Evolutionary conservation across 1,140 invertebrate species (phyloP).

Genomic region (Drosophila busckii): DNA sequence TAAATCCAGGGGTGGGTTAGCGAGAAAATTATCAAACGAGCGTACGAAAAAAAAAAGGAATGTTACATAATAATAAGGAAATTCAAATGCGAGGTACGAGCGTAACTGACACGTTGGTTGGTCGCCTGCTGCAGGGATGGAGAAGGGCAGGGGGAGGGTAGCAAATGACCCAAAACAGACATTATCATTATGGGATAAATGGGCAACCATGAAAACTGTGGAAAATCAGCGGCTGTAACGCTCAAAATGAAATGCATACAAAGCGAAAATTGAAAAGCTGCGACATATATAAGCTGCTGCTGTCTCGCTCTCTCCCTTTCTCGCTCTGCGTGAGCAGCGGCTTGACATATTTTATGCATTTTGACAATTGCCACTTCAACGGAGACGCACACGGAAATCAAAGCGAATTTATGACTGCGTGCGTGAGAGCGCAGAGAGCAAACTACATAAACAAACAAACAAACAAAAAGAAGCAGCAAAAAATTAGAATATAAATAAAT

Average conservation of each 20-base stretch:
- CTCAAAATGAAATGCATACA: conserved; percentile 57
- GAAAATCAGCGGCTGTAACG: conserved; percentile 37
- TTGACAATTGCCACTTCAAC: conserved; percentile 60
- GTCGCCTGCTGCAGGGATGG: background rate
- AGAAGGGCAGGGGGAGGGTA: conserved; percentile 14
- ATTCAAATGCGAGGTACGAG: conserved; percentile 1
- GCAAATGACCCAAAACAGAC: conserved; percentile 65
- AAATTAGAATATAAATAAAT: conserved; percentile 38
- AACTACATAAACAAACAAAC: no score
- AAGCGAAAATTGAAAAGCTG: conserved; percentile 41
- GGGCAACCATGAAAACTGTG: conserved; percentile 42
- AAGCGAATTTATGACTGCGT: conserved; percentile 55
- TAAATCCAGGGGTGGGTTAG: conserved; percentile 7
- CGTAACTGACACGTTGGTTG: conserved; percentile 28
- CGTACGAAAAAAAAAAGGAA: background rate
- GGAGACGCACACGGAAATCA: conserved; percentile 45
- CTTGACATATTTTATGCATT: conserved; percentile 68
- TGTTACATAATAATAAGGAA: no score
- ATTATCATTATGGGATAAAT: conserved; percentile 62
- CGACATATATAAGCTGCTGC: background rate
- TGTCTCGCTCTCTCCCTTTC: background rate
- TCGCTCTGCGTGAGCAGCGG: background rate
- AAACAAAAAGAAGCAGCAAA: background rate
- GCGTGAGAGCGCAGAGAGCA: no score
- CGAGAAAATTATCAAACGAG: background rate